A percentile compares a stretch with the other conserved stretches of the same genome.
These are phyloP conservation scores for Oscheius sp. DNA, from an alignment of 1,140 invertebrate genomes.

Conservation along the genomic window DNA sequence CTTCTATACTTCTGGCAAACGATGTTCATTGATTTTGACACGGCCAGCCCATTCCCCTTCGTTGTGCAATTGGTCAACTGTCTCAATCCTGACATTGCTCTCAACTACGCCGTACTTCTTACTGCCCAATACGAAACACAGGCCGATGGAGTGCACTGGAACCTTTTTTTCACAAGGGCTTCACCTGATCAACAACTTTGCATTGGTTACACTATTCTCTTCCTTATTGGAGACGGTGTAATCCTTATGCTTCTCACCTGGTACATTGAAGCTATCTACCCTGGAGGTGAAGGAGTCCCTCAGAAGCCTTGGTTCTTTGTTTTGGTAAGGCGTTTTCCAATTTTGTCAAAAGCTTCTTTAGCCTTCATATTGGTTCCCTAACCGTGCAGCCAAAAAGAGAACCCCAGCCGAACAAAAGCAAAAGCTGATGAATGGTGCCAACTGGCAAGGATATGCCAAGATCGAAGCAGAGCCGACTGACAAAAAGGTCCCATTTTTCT, in stretches of 20 bases:
- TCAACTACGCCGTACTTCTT: constrained; percentile 44
- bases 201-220: constrained; percentile 62
- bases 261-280: constrained; percentile 66
- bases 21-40: constrained; percentile 46
- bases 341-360: constrained; percentile 19
- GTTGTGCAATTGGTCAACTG: constrained; percentile 43
- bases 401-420: constrained; percentile 13
- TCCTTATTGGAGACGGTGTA: constrained; percentile 69
- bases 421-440: not conserved
- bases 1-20: constrained; percentile 53
- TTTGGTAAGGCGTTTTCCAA: constrained; percentile 21
- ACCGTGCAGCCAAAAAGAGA: constrained; percentile 69
- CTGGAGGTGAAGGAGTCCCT: constrained; percentile 57
- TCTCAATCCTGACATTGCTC: constrained; percentile 49
- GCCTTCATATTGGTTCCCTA: constrained; percentile 70
- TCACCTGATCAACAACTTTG: constrained; percentile 48
- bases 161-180: constrained; percentile 24
- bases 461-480: constrained; percentile 39
- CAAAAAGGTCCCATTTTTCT: constrained; percentile 12
- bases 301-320: constrained; percentile 52
- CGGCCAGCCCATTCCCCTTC: constrained; percentile 41
- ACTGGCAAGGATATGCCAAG: constrained; percentile 15
- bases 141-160: constrained; percentile 48
- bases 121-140: constrained; percentile 49
- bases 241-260: constrained; percentile 72